These are phyloP conservation scores for Argyresthia goedartella DNA, from an alignment of 2,888 invertebrate genomes.

Conservation along the genomic window DNA sequence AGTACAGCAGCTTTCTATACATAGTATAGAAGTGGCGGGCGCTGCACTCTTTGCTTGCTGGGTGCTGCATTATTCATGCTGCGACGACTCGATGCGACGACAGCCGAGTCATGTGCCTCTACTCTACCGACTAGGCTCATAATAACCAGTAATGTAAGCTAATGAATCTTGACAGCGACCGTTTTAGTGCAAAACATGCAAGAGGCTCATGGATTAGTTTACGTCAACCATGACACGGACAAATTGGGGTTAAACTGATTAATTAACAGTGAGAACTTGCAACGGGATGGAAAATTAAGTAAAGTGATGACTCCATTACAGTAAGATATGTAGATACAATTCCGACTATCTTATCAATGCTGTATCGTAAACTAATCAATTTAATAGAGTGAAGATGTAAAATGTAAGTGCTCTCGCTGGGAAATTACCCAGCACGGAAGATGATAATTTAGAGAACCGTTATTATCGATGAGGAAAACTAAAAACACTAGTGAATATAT, in stretches of 20 bases:
- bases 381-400: no score
- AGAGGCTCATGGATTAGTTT: not conserved
- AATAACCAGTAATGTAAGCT: not conserved
- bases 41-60: no score
- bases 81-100: not conserved
- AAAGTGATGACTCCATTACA: not conserved
- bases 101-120: not conserved
- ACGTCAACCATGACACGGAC: constrained; percentile 30
- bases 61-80: not conserved
- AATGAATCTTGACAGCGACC: not conserved
- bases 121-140: not conserved
- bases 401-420: no score
- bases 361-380: no score
- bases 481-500: no score
- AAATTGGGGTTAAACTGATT: constrained; percentile 64
- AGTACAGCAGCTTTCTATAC: not conserved
- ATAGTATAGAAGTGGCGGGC: not conserved
- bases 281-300: constrained; percentile 11
- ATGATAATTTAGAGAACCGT: no score
- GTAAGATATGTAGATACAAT: no score
- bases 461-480: no score
- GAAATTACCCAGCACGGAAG: no score
- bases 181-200: not conserved
- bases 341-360: no score
- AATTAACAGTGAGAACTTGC: constrained; percentile 30